Evolutionary conservation across 1,140 invertebrate genomes (phyloP), one percentile per base, ranked within the genome.

Genomic region (Harpegnathos saltator): DNA sequence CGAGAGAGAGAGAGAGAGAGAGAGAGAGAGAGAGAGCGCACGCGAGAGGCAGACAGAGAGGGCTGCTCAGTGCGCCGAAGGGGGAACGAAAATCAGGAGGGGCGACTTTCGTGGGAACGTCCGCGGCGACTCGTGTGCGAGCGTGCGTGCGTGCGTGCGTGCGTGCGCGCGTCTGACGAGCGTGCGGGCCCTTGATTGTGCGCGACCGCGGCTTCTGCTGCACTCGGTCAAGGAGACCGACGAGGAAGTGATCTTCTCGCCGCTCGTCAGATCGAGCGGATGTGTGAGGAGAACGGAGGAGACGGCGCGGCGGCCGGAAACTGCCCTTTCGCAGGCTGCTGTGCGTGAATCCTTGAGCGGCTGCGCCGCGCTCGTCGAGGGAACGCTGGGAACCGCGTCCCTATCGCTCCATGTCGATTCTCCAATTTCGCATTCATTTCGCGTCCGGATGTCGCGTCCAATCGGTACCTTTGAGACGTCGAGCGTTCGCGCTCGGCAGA

Each of bases 71-170:
- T 68, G 11, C 15, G 17, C 2, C 38, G 63, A 78, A 75, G 66
- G 77, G 84, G 82, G 63, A 73, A 74, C 54, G 22, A 62, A 75
- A 88, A 89, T 88, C 81, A 38, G 63, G 58, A 88, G 68, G 68
- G 87, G 82, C 90, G 90, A 91, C 90, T 89, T 93, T 92, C 93
- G 93, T 94, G 93, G 93, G 93, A 94, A 94, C 91, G 91, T 90
- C 85, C 91, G 88, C 91, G 91, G 91, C 89, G 86, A 89, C 82
- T 85, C 65, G 71, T 77, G 52, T 63, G 24, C 82, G 50, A 38
- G 66, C 56, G 78, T 71, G 17, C 81, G 71, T 62, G 38, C 29
- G 48, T 68, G 33, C 69, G 58, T 61, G 63, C 63, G 77, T 52
- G 73, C 61, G 62, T 82, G 80, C 19, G 33, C 56, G 85, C 29